Percentiles rank a stretch among this genome's conserved stretches.
Evolutionary conservation across 1,140 invertebrate species (phyloP).

Genomic region (Danaus plexippus): DNA sequence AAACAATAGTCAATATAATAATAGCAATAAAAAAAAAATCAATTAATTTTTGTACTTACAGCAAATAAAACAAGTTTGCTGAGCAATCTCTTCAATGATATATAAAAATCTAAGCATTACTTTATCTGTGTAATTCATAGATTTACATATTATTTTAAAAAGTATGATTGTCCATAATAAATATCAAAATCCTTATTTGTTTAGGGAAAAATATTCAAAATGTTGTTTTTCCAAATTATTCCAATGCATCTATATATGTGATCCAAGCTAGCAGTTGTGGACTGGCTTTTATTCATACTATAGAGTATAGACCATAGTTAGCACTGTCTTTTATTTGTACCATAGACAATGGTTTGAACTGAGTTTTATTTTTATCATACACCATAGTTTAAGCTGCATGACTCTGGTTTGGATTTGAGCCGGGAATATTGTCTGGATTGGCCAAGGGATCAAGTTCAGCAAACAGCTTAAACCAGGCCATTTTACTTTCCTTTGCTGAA

Average conservation of each 20-base stretch:
- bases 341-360: constrained; percentile 9
- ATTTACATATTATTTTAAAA: constrained; percentile 3
- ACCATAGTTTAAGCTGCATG: constrained; percentile 50
- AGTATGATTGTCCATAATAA: too few relatives aligned
- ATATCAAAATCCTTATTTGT: too few relatives aligned
- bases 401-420: constrained; percentile 58
- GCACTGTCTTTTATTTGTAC: not conserved
- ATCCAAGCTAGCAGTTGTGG: not conserved
- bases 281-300: not conserved
- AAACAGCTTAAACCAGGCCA: constrained; percentile 91
- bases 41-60: too few relatives aligned
- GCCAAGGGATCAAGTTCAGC: constrained; percentile 93
- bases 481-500: constrained; percentile 66
- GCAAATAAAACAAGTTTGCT: too few relatives aligned
- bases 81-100: too few relatives aligned
- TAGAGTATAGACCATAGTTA: too few relatives aligned
- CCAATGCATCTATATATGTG: too few relatives aligned
- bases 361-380: not conserved
- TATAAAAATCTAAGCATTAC: too few relatives aligned
- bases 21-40: too few relatives aligned
- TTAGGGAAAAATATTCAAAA: too few relatives aligned
- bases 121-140: not conserved
- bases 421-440: constrained; percentile 75
- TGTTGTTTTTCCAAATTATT: too few relatives aligned
- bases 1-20: too few relatives aligned